Evolutionary conservation across 2,888 invertebrate genomes (phyloP).

Genomic region (Congeria kusceri): DNA sequence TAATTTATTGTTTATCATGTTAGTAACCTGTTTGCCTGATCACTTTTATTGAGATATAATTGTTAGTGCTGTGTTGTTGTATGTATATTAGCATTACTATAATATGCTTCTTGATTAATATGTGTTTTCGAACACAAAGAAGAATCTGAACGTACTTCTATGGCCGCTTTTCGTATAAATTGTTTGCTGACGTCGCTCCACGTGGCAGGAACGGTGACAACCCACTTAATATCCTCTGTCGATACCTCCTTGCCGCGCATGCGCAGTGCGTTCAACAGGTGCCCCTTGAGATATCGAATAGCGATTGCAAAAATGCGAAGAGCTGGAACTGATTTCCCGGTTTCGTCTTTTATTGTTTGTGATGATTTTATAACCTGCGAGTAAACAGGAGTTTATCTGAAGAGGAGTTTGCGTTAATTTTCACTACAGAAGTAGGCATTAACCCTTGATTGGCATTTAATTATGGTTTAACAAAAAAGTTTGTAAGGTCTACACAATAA

Average conservation of each 20-base stretch:
- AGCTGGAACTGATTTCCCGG: slow-evolving; percentile 51
- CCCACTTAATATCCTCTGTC: slow-evolving; percentile 62
- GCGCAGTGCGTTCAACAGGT: slow-evolving; percentile 57
- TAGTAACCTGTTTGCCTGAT: no score
- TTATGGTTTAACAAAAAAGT: no score
- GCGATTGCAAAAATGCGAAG: slow-evolving; percentile 50
- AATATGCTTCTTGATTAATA: no score
- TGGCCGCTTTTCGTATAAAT: slow-evolving; percentile 57
- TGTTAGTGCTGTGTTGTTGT: no score
- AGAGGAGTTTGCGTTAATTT: background rate
- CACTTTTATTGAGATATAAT: no score
- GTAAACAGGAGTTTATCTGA: background rate
- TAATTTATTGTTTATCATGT: no score
- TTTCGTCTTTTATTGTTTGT: slow-evolving; percentile 56
- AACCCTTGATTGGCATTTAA: no score
- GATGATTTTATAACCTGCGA: slow-evolving; percentile 40
- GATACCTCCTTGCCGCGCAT: slow-evolving; percentile 61
- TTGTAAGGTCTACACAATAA: no score
- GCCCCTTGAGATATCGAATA: slow-evolving; percentile 56
- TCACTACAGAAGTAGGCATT: no score
- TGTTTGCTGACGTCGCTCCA: slow-evolving; percentile 60
- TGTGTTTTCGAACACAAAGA: no score
- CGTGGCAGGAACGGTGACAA: slow-evolving; percentile 57
- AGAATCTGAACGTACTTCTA: slow-evolving; percentile 51
- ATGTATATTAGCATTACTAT: no score